Conservation (phyloP, 2,113 vertebrate genomes). For the Geococcyx californianus region DNA sequence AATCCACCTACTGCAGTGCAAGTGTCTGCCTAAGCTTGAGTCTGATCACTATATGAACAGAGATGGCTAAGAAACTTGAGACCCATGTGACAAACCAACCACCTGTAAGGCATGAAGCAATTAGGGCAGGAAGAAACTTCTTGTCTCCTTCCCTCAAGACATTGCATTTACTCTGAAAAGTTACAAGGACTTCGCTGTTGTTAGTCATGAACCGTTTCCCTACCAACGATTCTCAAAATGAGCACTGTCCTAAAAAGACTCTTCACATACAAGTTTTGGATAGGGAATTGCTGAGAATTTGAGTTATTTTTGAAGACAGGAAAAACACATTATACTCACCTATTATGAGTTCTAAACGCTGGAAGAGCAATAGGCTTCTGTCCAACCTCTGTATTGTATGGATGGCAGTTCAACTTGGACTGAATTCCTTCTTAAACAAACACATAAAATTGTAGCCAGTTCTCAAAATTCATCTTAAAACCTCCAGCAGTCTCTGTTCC, state of each 20-base stretch:
- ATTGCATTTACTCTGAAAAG: background rate
- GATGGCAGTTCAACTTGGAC: background rate
- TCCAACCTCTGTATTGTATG: background rate
- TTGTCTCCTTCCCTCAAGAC: background rate
- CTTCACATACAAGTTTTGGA: background rate
- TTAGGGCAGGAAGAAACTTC: background rate
- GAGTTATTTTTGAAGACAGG: background rate
- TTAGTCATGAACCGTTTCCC: background rate
- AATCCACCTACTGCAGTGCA: background rate
- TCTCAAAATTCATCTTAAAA: background rate
- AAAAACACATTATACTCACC: background rate
- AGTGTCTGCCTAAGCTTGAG: background rate
- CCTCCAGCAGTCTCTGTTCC: background rate
- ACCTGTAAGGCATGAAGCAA: background rate
- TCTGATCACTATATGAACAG: background rate
- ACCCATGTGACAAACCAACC: slow-evolving; percentile 10
- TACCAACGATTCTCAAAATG: background rate
- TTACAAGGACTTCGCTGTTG: background rate
- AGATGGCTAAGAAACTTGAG: background rate
- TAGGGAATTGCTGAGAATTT: background rate
- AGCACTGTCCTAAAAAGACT: background rate
- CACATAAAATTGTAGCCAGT: background rate
- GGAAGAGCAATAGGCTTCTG: background rate
- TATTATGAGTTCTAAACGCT: background rate
- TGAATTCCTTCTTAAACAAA: background rate